Evolutionary conservation across 2,888 invertebrate species (phyloP), one percentile per base, ranked within the genome.

Genomic region (Troides helena): DNA sequence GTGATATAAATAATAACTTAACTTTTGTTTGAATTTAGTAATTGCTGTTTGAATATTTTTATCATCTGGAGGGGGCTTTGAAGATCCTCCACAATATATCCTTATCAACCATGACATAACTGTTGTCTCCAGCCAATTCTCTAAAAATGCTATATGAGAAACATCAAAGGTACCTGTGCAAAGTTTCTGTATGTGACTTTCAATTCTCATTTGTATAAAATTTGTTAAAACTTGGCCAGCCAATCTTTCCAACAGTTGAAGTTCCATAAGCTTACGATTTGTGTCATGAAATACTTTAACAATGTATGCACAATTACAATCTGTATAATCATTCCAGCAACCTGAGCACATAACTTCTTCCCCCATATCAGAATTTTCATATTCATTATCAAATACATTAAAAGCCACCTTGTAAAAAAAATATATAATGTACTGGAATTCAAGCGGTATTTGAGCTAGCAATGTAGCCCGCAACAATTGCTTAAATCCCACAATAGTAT

Each of bases 91-190:
- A 74, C 95, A 95, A 77, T 97, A 98, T 74, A 98, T 96, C 77
- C 96, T 94, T 39, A 95, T 95, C 39, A 99, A 85, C 98, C 98
- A 99, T 39, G 95, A 95, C 85, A 98, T 94, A 0, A 98, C 96
- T 65, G 97, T 96, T 17, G 95, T 95, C 73, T 97, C 95, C 2
- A 99, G 93, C 98, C 98, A 99, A 95, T 94, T 94, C 89, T 97
- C 96, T 23, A 98, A 89, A 67, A 94, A 93, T n/a, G 92, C 90
- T 65, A 98, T 93, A 79, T 97, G 97, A 7, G 97, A 96, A 25
- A 95, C 94, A 89, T 98, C 97, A 90, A 97, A 98, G 78, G 96
- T 96, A 46, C 97, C 97, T 77, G 96, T 96, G 81, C 98, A 98
- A 0, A 95, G 94, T 77, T 95, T 95, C 78, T 95, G 95, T n/a